Percentiles rank a stretch among this genome's conserved stretches.
Conservation (phyloP, 2,888 invertebrate species). For the Choristoneura rosaceana region DNA sequence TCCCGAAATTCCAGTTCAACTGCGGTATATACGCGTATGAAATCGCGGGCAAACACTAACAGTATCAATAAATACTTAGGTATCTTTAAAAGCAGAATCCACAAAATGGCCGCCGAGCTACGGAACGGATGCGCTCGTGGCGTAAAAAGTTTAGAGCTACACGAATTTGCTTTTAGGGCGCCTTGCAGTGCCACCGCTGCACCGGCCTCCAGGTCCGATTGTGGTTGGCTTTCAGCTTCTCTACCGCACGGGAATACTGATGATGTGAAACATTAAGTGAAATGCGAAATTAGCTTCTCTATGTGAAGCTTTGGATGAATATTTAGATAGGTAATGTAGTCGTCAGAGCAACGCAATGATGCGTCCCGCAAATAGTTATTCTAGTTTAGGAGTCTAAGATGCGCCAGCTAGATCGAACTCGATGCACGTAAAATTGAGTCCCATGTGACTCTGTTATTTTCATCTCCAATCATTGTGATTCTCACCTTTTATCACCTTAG, state of each 20-base stretch:
- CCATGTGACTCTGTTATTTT: no score
- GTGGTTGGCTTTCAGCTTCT: constrained; percentile 20
- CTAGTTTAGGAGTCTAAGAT: no score
- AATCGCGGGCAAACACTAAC: not conserved
- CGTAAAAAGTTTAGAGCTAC: constrained; percentile 39
- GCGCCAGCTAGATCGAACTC: no score
- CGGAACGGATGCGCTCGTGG: constrained; percentile 29
- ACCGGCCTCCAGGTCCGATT: constrained; percentile 10
- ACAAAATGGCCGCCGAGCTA: constrained; percentile 15
- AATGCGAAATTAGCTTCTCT: not conserved
- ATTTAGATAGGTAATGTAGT: no score
- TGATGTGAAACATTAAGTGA: constrained; percentile 1
- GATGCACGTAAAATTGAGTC: no score
- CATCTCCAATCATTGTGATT: no score
- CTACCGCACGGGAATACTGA: constrained; percentile 24
- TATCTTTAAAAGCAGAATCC: constrained; percentile 17
- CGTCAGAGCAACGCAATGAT: no score
- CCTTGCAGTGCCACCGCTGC: not conserved
- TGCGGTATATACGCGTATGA: not conserved
- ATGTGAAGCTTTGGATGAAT: no score
- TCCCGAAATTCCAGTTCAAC: no score
- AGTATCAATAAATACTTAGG: not conserved
- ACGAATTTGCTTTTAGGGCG: constrained; percentile 39
- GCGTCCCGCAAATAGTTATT: no score
- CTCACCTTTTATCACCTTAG: no score